Percentiles rank a stretch among this genome's conserved stretches.
Evolutionary conservation across 2,797 vertebrate genomes (phyloP).

Genomic region (Darevskia mixta): DNA sequence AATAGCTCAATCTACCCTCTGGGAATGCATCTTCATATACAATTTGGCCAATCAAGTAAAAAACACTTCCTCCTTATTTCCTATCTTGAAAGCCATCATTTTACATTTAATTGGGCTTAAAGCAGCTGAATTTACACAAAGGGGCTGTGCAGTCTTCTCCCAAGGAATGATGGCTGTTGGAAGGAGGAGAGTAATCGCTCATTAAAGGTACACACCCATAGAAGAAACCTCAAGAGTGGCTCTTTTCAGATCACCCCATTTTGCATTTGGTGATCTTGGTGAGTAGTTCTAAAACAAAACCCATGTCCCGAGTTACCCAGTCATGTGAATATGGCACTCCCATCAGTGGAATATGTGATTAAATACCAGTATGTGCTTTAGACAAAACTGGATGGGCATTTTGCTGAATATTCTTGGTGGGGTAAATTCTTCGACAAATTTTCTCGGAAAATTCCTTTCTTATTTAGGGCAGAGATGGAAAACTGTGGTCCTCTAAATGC

Average conservation of each 20-base stretch:
- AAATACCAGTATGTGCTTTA: too few species aligned
- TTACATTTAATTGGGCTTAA: conserved; percentile 59
- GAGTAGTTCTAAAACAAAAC: not conserved
- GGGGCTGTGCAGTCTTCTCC: conserved; percentile 2
- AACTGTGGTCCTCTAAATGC: too few species aligned
- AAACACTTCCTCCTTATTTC: conserved; percentile 42
- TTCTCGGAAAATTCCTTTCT: too few species aligned
- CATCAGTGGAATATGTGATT: not conserved
- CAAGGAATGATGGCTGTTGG: not conserved
- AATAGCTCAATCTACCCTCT: conserved; percentile 14
- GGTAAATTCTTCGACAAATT: too few species aligned
- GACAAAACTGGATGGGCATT: too few species aligned
- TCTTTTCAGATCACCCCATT: not conserved
- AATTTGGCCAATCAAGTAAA: conserved; percentile 51
- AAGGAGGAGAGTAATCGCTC: not conserved
- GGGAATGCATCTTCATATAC: conserved; percentile 50
- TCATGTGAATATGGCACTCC: not conserved
- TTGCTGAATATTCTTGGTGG: too few species aligned
- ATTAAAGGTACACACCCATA: too few species aligned
- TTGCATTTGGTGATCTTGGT: not conserved
- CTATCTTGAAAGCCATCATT: conserved; percentile 53
- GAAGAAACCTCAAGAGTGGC: not conserved
- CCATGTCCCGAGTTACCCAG: not conserved
- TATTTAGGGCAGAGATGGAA: too few species aligned
- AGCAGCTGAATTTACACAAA: conserved; percentile 25